These are phyloP conservation scores for Leucania comma DNA, from an alignment of 2,888 invertebrate genomes.

Conservation along the genomic window DNA sequence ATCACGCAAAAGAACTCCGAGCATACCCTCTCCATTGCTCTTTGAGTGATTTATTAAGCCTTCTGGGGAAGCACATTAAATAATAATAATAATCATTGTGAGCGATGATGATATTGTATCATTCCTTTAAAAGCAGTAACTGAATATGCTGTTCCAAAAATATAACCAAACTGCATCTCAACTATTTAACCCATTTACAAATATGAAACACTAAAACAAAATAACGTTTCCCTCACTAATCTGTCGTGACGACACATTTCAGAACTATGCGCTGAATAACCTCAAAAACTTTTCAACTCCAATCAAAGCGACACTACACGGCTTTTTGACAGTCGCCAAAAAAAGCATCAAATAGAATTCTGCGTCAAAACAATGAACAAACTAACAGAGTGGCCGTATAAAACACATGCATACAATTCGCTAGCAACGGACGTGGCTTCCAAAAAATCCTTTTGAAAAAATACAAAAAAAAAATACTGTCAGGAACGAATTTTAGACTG, in stretches of 20 bases:
- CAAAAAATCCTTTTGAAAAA: conserved; percentile 74
- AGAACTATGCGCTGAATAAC: conserved; percentile 37
- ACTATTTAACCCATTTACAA: conserved; percentile 8
- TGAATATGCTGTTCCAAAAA: not conserved
- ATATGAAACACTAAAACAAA: conserved; percentile 18
- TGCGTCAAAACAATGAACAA: conserved; percentile 65
- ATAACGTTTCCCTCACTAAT: conserved; percentile 16
- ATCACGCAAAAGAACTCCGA: too few species aligned
- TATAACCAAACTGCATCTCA: not conserved
- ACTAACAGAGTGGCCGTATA: conserved; percentile 53
- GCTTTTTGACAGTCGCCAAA: conserved; percentile 63
- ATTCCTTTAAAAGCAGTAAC: not conserved
- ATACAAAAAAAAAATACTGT: conserved; percentile 64
- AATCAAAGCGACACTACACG: conserved; percentile 56
- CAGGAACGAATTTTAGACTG: conserved; percentile 47
- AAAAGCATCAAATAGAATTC: conserved; percentile 61
- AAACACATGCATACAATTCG: conserved; percentile 62
- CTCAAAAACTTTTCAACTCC: conserved; percentile 57
- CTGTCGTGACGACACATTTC: not conserved
- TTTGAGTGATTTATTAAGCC: too few species aligned
- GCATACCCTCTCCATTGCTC: too few species aligned
- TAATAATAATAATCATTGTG: too few species aligned
- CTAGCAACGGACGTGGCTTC: conserved; percentile 61
- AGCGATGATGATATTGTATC: too few species aligned
- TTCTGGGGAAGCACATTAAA: too few species aligned